Base-by-base conservation (phyloP, 2,888 invertebrate species). In the Teleiodes luculella region DNA sequence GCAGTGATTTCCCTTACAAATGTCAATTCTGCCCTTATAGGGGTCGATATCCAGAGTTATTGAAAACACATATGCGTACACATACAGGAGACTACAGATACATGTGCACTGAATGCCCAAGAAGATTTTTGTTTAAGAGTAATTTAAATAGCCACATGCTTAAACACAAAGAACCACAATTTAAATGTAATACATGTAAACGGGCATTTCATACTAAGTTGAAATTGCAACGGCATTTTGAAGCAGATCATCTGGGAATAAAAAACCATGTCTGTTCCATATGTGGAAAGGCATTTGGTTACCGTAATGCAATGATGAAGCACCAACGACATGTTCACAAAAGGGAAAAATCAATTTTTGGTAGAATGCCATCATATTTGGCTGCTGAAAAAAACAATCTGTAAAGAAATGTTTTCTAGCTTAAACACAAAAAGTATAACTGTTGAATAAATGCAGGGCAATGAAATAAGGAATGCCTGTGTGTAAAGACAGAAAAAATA, bases 211-310 rank as follows among this genome's bases (percentile, higher is more conserved):
- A 78, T 55, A 73, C 74, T 5, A 71, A 75, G 60, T 46, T 72
- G 18, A 63, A 65, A 52, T 58, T 78, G 18, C 64, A 73, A 49
- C 63, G 67, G 13, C 79, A 80, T 60, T 63, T 67, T 52, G 75
- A 80, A 52, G 76, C 70, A 18, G 76, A 77, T 58, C 79, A 80
- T 57, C 68, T 77, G 7, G 78, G 78, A 13, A 71, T 78, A 2
- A 76, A 71, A 56, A 76, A 74, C 46, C 75, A 78, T 68, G 67
- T 75, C 3, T 79, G 79, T 43, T 70, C 75, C 18, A 59, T 72
- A 16, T 79, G 79, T 56, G 76, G 77, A 0, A 76, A 78, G 54
- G 76, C 78, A 11, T 79, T 78, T 61, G 78, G 78, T 10, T 78
- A 79, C 50, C 67, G 78, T 54, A 71, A 78, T 59, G 75, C 75